Conservation (phyloP, 2,888 invertebrate species). For the Suillia variegata region DNA sequence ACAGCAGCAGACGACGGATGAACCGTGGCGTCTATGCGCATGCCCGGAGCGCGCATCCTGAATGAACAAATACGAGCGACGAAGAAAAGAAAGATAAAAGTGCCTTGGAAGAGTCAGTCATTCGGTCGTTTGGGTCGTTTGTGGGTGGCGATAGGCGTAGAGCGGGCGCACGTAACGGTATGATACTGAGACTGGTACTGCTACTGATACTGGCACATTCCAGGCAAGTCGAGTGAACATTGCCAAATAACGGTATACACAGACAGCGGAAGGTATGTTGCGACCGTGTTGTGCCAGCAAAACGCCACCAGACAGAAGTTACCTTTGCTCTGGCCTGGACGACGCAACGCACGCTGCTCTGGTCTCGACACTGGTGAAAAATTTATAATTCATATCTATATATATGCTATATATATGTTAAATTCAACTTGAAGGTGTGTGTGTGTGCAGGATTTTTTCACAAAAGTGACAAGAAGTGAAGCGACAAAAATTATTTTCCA, state of each 20-base stretch:
- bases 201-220: constrained; percentile 39
- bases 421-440: constrained; percentile 22
- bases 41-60: constrained; percentile 14
- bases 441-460: constrained; percentile 20
- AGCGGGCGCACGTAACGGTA: neutral
- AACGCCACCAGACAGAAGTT: constrained; percentile 60
- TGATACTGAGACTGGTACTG: constrained; percentile 1
- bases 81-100: constrained; percentile 1
- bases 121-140: constrained; percentile 11
- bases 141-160: constrained; percentile 8
- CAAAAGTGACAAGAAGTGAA: constrained; percentile 6
- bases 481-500: constrained; percentile 7
- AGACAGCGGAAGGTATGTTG: constrained; percentile 40
- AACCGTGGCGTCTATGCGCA: constrained; percentile 24
- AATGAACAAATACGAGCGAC: neutral
- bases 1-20: neutral
- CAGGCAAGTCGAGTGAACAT: constrained; percentile 50
- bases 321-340: constrained; percentile 63
- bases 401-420: too few species aligned
- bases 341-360: constrained; percentile 58
- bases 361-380: constrained; percentile 52
- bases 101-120: constrained; percentile 20
- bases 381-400: too few species aligned
- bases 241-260: constrained; percentile 44
- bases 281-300: constrained; percentile 31